phyloP scores from a whole-genome alignment of 2,797 vertebrate genomes.

The Anisognathus igniventris region DNA sequence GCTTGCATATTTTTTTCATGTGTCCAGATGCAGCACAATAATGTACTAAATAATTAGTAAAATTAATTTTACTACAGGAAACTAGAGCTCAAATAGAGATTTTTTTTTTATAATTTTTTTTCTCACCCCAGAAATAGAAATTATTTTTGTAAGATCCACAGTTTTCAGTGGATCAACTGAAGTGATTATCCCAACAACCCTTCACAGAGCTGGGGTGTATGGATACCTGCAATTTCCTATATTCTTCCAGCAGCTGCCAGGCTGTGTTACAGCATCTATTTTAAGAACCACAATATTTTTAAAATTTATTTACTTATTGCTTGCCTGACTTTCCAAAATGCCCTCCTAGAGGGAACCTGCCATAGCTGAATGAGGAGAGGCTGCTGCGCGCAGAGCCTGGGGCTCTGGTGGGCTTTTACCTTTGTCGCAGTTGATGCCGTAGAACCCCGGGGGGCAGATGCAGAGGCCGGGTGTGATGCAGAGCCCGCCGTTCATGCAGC shows the following conservation, averaged over 20 bases:
- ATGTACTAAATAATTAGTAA: background rate
- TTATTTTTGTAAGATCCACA: background rate
- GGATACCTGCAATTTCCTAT: background rate
- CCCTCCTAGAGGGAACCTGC: background rate
- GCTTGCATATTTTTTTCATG: background rate
- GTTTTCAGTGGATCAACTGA: background rate
- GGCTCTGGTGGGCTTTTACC: constrained; percentile 58
- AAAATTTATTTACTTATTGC: background rate
- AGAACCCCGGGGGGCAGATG: constrained; percentile 87
- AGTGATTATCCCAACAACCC: background rate
- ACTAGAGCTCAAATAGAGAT: background rate
- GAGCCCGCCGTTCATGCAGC: constrained; percentile 85
- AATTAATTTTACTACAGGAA: background rate
- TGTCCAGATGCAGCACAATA: background rate
- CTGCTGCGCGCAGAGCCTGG: fast-evolving
- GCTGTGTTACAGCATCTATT: background rate
- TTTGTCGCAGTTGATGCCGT: constrained; percentile 86
- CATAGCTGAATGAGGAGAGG: background rate
- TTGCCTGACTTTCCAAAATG: background rate
- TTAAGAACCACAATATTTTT: background rate
- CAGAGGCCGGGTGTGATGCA: constrained; percentile 87
- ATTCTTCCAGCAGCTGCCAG: background rate
- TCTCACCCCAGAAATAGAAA: background rate
- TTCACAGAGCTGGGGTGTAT: background rate
- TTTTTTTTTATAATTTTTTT: background rate